phyloP scores from a whole-genome alignment of 2,888 invertebrate genomes.

The Philonicus albiceps region DNA sequence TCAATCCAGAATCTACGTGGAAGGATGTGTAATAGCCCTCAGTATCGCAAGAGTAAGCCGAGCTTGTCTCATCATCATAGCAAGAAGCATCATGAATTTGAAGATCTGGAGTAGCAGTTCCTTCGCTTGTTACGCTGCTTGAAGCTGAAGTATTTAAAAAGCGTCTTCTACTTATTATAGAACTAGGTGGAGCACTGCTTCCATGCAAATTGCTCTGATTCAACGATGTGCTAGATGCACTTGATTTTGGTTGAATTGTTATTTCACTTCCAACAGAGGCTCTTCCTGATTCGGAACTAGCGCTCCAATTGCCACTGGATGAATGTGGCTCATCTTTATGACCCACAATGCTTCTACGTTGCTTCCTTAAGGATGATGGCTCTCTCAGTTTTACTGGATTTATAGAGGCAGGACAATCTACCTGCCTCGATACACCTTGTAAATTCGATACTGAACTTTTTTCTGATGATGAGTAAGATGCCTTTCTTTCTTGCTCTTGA shows the following conservation, averaged over 20 bases:
- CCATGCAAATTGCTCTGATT: conserved; percentile 66
- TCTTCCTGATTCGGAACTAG: conserved; percentile 87
- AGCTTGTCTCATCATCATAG: conserved; percentile 87
- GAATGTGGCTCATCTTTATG: conserved; percentile 85
- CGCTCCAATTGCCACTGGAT: conserved; percentile 94
- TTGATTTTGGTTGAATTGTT: conserved; percentile 74
- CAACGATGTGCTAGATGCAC: conserved; percentile 75
- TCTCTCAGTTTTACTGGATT: conserved; percentile 78
- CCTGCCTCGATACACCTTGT: background rate
- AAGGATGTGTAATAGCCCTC: conserved; percentile 98
- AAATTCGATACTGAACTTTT: conserved; percentile 58
- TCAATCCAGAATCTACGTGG: conserved; percentile 93
- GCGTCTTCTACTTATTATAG: conserved; percentile 72
- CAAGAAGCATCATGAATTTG: conserved; percentile 72
- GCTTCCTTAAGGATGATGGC: conserved; percentile 74
- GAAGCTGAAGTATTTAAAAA: conserved; percentile 79
- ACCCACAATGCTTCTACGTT: conserved; percentile 70
- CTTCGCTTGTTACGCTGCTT: conserved; percentile 85
- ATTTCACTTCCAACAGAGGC: conserved; percentile 87
- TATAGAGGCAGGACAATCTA: conserved; percentile 42
- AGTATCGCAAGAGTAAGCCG: conserved; percentile 94
- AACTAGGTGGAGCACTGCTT: conserved; percentile 70
- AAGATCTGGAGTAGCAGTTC: conserved; percentile 83
- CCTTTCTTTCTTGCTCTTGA: conserved; percentile 78
- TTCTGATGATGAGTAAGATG: conserved; percentile 79